phyloP scores from a whole-genome alignment of 2,888 invertebrate species.

The Aricia artaxerxes region DNA sequence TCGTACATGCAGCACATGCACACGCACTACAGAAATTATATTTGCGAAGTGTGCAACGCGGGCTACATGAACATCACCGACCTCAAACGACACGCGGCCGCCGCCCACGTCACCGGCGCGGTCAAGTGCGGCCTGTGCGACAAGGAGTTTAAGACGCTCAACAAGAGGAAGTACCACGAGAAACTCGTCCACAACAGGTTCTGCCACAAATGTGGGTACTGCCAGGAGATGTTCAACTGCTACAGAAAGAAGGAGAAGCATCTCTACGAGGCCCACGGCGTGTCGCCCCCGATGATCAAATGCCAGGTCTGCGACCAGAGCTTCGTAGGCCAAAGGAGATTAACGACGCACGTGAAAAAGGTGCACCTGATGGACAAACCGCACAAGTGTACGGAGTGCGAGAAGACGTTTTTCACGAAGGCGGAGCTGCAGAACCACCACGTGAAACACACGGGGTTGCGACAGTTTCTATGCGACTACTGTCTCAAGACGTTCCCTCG shows the following conservation, averaged over 20 bases:
- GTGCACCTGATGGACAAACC: slow-evolving; percentile 56
- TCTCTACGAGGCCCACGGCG: slow-evolving; percentile 43
- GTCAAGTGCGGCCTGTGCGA: slow-evolving; percentile 51
- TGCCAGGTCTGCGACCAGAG: slow-evolving; percentile 56
- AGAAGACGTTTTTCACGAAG: slow-evolving; percentile 54
- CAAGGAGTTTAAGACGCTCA: slow-evolving; percentile 48
- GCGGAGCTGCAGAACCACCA: slow-evolving; percentile 51
- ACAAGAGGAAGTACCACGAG: slow-evolving; percentile 42
- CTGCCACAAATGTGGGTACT: slow-evolving; percentile 52
- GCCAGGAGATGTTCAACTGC: slow-evolving; percentile 56
- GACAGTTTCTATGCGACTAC: slow-evolving; percentile 50
- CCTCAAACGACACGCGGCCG: background rate
- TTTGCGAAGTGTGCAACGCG: slow-evolving; percentile 67
- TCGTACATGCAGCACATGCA: slow-evolving; percentile 71
- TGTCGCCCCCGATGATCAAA: slow-evolving; percentile 42
- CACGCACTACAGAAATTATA: slow-evolving; percentile 65
- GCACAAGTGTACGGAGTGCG: slow-evolving; percentile 55
- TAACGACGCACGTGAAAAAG: slow-evolving; percentile 54
- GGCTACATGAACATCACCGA: slow-evolving; percentile 55
- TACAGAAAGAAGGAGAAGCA: slow-evolving; percentile 46
- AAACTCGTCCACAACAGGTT: slow-evolving; percentile 41
- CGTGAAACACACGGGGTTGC: slow-evolving; percentile 51
- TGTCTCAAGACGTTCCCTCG: slow-evolving; percentile 53
- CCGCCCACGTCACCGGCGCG: background rate
- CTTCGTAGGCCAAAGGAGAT: slow-evolving; percentile 48